Percentiles rank a stretch among this genome's conserved stretches.
These are phyloP conservation scores for Trachelus troglodyta DNA, from an alignment of 2,888 invertebrate genomes.

Conservation along the genomic window DNA sequence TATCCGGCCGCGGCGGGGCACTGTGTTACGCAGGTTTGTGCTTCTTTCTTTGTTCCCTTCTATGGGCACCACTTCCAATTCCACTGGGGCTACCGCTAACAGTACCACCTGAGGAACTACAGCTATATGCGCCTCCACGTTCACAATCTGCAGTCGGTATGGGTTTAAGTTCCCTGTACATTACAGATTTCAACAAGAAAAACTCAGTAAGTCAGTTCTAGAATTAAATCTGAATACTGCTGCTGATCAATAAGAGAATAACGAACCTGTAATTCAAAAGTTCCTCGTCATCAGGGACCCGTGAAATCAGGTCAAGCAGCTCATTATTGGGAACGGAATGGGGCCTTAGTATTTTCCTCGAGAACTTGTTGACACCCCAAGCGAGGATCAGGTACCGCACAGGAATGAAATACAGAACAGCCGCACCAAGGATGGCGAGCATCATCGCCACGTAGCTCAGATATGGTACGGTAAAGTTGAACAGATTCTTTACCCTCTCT, in stretches of 20 bases:
- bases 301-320: constrained; percentile 90
- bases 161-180: constrained; percentile 74
- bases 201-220: constrained; percentile 2
- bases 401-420: constrained; percentile 90
- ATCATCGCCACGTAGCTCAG: constrained; percentile 92
- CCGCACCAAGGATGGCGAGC: constrained; percentile 77
- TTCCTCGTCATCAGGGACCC: constrained; percentile 94
- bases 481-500: constrained; percentile 94
- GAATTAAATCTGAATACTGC: constrained; percentile 23
- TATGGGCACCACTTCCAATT: constrained; percentile 35
- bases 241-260: constrained; percentile 21
- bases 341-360: constrained; percentile 90
- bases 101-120: neutral
- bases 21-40: constrained; percentile 76
- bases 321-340: constrained; percentile 98
- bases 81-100: constrained; percentile 22
- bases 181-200: constrained; percentile 47
- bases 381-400: constrained; percentile 88
- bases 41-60: constrained; percentile 75
- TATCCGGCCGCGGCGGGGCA: constrained; percentile 57
- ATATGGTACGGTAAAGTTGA: constrained; percentile 97
- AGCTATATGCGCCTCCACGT: constrained; percentile 40
- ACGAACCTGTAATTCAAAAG: constrained; percentile 75
- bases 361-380: constrained; percentile 97
- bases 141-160: constrained; percentile 70